phyloP scores from a whole-genome alignment of 2,888 invertebrate species.

The Marronus borbonicus region DNA sequence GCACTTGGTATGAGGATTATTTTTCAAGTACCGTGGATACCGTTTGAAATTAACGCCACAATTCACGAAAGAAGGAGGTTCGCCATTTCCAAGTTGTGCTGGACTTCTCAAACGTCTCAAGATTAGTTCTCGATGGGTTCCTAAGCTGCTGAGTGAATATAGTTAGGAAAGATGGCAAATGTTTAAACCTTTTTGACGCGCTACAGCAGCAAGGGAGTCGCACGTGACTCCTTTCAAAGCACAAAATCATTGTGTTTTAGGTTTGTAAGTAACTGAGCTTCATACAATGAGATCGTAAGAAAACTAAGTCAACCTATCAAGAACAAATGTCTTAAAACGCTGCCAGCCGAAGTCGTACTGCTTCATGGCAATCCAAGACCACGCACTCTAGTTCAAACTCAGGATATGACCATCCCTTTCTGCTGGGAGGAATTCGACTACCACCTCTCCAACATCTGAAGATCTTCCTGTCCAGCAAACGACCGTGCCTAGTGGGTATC shows the following conservation, averaged over 20 bases:
- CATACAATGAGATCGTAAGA: not conserved
- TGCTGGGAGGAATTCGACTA: slow-evolving; percentile 17
- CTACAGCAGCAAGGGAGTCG: too few relatives aligned
- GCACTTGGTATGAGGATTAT: too few relatives aligned
- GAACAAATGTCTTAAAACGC: not conserved
- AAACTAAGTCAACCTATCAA: not conserved
- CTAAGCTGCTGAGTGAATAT: slow-evolving; percentile 9
- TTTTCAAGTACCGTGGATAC: too few relatives aligned
- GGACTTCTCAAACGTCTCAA: not conserved
- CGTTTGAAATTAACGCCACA: too few relatives aligned
- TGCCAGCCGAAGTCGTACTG: slow-evolving; percentile 23
- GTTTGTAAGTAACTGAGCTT: slow-evolving; percentile 7
- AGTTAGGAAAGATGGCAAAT: too few relatives aligned
- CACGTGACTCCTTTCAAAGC: too few relatives aligned
- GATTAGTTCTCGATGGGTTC: slow-evolving; percentile 16
- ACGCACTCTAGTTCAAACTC: slow-evolving; percentile 13
- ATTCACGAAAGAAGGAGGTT: not conserved
- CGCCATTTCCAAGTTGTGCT: slow-evolving; percentile 3
- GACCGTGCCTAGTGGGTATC: too few relatives aligned
- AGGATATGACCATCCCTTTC: slow-evolving; percentile 20
- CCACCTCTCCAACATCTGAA: not conserved
- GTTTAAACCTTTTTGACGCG: not conserved
- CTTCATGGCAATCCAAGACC: slow-evolving; percentile 31
- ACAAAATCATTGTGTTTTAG: too few relatives aligned
- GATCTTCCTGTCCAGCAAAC: too few relatives aligned